phyloP scores from a whole-genome alignment of 2,888 invertebrate species.

The Alsophila aescularia region DNA sequence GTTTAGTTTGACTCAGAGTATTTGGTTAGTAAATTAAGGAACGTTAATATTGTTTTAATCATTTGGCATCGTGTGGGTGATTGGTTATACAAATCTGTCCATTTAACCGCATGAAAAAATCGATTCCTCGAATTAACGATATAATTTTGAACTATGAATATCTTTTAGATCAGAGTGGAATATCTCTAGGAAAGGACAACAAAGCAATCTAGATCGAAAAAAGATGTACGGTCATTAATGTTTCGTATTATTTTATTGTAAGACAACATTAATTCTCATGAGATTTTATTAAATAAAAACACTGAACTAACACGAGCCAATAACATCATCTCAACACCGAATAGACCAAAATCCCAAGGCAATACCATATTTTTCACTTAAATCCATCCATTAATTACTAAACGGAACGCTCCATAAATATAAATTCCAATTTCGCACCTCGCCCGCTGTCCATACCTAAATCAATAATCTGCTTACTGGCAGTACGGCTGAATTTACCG shows the following conservation, averaged over 20 bases:
- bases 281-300: not conserved
- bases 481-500: conserved; percentile 29
- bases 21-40: conserved; percentile 19
- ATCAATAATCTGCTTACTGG: conserved; percentile 47
- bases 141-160: no score
- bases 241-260: no score
- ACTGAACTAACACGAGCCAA: not conserved
- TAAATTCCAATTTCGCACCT: conserved; percentile 38
- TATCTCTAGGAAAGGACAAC: no score
- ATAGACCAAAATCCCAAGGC: conserved; percentile 7
- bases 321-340: conserved; percentile 3
- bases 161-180: no score
- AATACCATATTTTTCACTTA: conserved; percentile 39
- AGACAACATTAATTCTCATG: no score
- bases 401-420: conserved; percentile 35
- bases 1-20: not conserved
- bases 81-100: no score
- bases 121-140: no score
- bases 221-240: no score
- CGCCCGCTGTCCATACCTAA: conserved; percentile 37
- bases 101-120: no score
- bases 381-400: conserved; percentile 37
- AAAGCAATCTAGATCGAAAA: no score
- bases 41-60: not conserved
- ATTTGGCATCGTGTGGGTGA: not conserved